Evolutionary conservation across 2,888 invertebrate genomes (phyloP).

Genomic region (Lasioglossum marginatum): DNA sequence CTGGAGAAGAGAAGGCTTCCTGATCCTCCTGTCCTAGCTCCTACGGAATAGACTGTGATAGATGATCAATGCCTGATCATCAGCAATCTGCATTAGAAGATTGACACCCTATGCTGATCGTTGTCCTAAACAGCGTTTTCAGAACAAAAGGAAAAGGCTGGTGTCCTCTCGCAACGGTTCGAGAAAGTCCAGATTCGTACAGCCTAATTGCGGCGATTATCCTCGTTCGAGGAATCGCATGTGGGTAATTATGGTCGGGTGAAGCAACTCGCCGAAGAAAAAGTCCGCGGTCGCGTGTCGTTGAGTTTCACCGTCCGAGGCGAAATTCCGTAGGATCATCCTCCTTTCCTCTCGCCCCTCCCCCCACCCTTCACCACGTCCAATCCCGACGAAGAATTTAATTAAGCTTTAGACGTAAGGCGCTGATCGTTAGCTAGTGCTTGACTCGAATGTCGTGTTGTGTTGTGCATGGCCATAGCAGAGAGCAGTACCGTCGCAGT

Average conservation of each 20-base stretch:
- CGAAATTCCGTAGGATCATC: conserved; percentile 16
- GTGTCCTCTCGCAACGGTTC: conserved; percentile 7
- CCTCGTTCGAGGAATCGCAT: conserved; percentile 29
- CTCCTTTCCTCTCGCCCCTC: background rate
- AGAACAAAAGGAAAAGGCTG: background rate
- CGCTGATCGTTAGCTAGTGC: conserved; percentile 81
- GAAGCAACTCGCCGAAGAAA: conserved; percentile 28
- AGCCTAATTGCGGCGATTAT: conserved; percentile 33
- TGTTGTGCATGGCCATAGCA: conserved; percentile 83
- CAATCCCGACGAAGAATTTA: conserved; percentile 55
- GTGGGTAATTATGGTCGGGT: conserved; percentile 35
- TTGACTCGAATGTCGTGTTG: conserved; percentile 84
- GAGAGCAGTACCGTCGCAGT: conserved; percentile 83
- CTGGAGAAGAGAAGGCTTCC: background rate
- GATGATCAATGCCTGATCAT: background rate
- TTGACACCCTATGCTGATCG: background rate
- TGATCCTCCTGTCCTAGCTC: background rate
- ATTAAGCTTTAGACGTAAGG: conserved; percentile 78
- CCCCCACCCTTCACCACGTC: background rate
- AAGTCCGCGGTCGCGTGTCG: conserved; percentile 10
- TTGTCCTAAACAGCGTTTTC: background rate
- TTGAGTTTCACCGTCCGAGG: conserved; percentile 3
- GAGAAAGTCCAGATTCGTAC: conserved; percentile 40
- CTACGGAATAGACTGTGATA: background rate
- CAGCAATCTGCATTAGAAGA: background rate